Evolutionary conservation across 2,888 invertebrate species (phyloP).

Genomic region (Diaperis boleti): DNA sequence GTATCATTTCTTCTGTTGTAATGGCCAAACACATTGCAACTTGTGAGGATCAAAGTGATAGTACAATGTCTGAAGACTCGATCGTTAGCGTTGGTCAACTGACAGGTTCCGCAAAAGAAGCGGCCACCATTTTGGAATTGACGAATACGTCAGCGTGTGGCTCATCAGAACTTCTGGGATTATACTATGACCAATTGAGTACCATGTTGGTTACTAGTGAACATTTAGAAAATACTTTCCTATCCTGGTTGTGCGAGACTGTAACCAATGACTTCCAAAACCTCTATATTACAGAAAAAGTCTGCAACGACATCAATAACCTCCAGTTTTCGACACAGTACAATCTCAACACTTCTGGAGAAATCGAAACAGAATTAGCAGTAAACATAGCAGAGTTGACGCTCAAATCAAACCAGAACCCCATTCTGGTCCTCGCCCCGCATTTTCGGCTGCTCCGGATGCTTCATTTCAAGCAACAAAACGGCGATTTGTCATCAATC

Average conservation of each 20-base stretch:
- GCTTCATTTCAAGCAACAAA: constrained; percentile 74
- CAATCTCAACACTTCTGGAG: constrained; percentile 73
- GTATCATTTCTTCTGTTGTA: constrained; percentile 81
- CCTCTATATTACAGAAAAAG: constrained; percentile 71
- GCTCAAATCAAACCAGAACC: constrained; percentile 49
- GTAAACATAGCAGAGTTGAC: constrained; percentile 72
- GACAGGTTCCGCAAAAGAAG: constrained; percentile 72
- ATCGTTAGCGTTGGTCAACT: constrained; percentile 67
- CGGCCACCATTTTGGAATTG: constrained; percentile 74
- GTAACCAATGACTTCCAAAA: constrained; percentile 75
- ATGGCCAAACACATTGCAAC: constrained; percentile 79
- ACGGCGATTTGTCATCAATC: constrained; percentile 78
- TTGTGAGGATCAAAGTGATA: constrained; percentile 49
- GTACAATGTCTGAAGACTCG: constrained; percentile 66
- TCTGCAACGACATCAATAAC: constrained; percentile 66
- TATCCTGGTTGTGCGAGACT: constrained; percentile 74
- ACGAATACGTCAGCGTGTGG: constrained; percentile 71
- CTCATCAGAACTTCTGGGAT: constrained; percentile 76
- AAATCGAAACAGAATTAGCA: constrained; percentile 71
- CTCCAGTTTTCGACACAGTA: constrained; percentile 71
- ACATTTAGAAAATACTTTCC: constrained; percentile 73
- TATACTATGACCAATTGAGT: constrained; percentile 84
- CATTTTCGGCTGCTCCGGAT: constrained; percentile 80
- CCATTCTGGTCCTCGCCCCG: constrained; percentile 72
- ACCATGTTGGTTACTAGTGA: constrained; percentile 68